Evolutionary conservation across 2,888 invertebrate genomes (phyloP).

Genomic region (Liopterus haemorrhoidalis): DNA sequence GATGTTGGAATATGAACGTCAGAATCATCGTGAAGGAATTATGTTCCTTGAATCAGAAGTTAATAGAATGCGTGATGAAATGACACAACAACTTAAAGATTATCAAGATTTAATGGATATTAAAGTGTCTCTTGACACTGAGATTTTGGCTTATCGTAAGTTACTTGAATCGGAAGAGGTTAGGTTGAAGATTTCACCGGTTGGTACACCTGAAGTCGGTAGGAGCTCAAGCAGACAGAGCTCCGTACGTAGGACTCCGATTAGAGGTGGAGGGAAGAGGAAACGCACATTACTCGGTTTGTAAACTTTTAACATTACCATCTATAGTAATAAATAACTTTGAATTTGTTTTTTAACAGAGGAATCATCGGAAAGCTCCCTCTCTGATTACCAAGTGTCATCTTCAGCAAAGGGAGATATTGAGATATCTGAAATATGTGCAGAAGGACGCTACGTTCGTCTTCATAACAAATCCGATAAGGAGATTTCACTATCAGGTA

Average conservation of each 20-base stretch:
- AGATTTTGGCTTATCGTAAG: slow-evolving; percentile 87
- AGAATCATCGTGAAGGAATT: slow-evolving; percentile 69
- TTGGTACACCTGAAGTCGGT: slow-evolving; percentile 34
- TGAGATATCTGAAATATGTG: slow-evolving; percentile 77
- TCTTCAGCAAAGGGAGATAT: slow-evolving; percentile 72
- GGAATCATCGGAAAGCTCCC: slow-evolving; percentile 66
- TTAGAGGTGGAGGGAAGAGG: slow-evolving; percentile 49
- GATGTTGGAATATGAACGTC: slow-evolving; percentile 71
- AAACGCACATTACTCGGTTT: slow-evolving; percentile 56
- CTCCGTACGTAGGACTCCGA: slow-evolving; percentile 46
- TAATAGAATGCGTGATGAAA: slow-evolving; percentile 71
- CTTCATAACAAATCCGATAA: slow-evolving; percentile 82
- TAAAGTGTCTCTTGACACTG: slow-evolving; percentile 84
- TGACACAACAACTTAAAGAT: slow-evolving; percentile 83
- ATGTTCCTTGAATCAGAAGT: slow-evolving; percentile 73
- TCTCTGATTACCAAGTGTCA: slow-evolving; percentile 64
- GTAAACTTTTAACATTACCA: no score
- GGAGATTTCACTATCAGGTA: slow-evolving; percentile 52
- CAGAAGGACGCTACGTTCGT: slow-evolving; percentile 81
- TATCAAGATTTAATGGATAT: slow-evolving; percentile 97
- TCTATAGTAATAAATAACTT: no score
- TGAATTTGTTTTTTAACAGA: no score
- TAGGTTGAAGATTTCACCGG: slow-evolving; percentile 58
- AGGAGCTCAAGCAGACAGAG: slow-evolving; percentile 39
- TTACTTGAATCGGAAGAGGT: slow-evolving; percentile 79